Conservation (phyloP, 37 sponge, comb jelly and placozoan species). For the Aplysina aerophoba region DNA sequence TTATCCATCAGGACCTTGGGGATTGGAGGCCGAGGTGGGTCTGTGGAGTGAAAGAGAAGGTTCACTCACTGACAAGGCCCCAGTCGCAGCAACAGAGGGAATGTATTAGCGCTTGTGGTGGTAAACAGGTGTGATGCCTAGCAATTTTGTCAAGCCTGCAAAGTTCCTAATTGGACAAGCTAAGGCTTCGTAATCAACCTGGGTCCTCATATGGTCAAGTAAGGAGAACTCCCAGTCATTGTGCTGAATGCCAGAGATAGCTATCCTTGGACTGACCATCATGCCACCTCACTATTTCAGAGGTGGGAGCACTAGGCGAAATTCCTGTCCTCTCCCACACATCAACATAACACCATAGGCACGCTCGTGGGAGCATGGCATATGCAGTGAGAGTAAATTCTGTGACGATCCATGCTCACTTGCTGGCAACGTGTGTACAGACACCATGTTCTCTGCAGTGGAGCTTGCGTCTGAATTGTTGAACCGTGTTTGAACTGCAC, state of each 20-base stretch:
- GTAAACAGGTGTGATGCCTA: slow-evolving; percentile 32
- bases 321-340: too few species aligned
- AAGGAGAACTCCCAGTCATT: background rate
- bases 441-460: too few species aligned
- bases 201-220: slow-evolving; percentile 15
- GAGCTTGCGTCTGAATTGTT: too few species aligned
- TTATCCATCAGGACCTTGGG: slow-evolving; percentile 34
- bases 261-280: background rate
- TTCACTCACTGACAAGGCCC: background rate
- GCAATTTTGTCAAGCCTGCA: slow-evolving; percentile 35
- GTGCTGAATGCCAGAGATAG: slow-evolving; percentile 19
- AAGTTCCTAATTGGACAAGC: slow-evolving; percentile 1
- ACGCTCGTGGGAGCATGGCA: too few species aligned
- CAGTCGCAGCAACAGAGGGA: background rate
- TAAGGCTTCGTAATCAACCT: slow-evolving; percentile 25
- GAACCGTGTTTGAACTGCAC: too few species aligned
- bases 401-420: too few species aligned
- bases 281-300: too few species aligned
- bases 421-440: too few species aligned
- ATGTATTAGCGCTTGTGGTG: slow-evolving; percentile 30
- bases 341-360: too few species aligned
- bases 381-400: too few species aligned
- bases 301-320: too few species aligned
- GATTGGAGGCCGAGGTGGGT: slow-evolving; percentile 49
- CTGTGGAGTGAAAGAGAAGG: slow-evolving; percentile 5